Conservation (phyloP, 2,113 vertebrate genomes). For the Festucalex cinctus region DNA sequence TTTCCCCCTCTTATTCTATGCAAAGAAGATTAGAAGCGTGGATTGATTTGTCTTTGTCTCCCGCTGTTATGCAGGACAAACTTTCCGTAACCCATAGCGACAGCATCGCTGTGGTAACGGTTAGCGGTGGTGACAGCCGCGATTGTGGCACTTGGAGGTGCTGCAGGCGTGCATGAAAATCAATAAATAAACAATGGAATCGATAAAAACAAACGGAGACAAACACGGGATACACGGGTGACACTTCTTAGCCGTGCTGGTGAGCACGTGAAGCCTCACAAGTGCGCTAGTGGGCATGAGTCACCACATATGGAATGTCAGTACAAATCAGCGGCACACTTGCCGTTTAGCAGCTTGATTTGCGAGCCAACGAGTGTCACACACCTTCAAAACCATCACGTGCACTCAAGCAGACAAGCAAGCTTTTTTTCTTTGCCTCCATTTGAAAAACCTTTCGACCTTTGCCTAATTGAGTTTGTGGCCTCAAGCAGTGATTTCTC, state of each 20-base stretch:
- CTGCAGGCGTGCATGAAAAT: conserved; percentile 9
- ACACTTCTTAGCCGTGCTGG: conserved; percentile 34
- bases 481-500: conserved; percentile 40
- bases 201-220: conserved; percentile 19
- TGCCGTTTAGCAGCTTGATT: not conserved
- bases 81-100: conserved; percentile 64
- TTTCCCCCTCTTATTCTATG: conserved; percentile 31
- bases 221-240: conserved; percentile 17
- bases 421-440: conserved; percentile 11
- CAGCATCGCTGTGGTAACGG: conserved; percentile 62
- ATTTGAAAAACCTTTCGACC: conserved; percentile 38
- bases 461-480: conserved; percentile 50
- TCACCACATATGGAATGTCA: conserved; percentile 37
- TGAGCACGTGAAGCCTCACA: conserved; percentile 26
- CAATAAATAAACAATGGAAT: no score
- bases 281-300: conserved; percentile 12
- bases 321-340: conserved; percentile 24
- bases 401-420: not conserved
- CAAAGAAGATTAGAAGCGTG: conserved; percentile 53
- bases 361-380: not conserved
- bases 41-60: conserved; percentile 63
- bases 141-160: conserved; percentile 49
- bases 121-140: conserved; percentile 54
- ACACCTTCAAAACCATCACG: conserved; percentile 12
- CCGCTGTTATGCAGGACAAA: conserved; percentile 31